Base-by-base conservation (phyloP, 2,113 vertebrate genomes). In the Leuciscus idus region DNA sequence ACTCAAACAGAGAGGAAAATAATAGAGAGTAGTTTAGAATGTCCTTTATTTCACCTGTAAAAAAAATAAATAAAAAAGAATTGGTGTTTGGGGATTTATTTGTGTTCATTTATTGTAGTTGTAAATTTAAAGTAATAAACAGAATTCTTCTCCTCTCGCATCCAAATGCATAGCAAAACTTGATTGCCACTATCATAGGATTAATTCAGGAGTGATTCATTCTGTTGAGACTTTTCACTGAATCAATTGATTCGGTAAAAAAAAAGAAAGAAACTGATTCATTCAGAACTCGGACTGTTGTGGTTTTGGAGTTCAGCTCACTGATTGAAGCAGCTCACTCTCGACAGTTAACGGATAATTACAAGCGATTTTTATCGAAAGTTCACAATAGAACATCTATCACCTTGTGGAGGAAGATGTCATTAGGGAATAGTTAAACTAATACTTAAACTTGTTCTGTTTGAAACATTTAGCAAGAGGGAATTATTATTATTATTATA, bases 31-130 rank as follows among this genome's bases (percentile, higher is more conserved):
- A 43, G 7, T 62, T 68, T 19, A 77, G 39, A 19, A 15, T 28
- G 46, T 52, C 19, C 19, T 62, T 81, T 19, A n/a, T 81, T 81
- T 81, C 59, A 81, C 78, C 78, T 19, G 12, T 64, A 13, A 17
- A 81, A 46, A 46, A 46, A 6, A 36, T 6, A 36, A 80, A 64
- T 26, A 28, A 28, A 33, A 4, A 33, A 4, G 0, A 4, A 7
- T 11, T 73, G 23, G 4, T 59, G 75, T 55, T 9, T 23, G 1
- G 28, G 4, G 30, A 33, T 43, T 76, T 52, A 13, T 48, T 21
- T 26, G 19, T 62, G 36, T 80, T 80, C 2, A 80, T 62, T 62
- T 19, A 43, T 61, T 61, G 7, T n/a, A 61, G 59, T 61, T 61
- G 59, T n/a, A n/a, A n/a, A n/a, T 61, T 21, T 21, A 19, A 55